Evolutionary conservation across 2,797 vertebrate species (phyloP).

Genomic region (Semaprochilodus insignis): DNA sequence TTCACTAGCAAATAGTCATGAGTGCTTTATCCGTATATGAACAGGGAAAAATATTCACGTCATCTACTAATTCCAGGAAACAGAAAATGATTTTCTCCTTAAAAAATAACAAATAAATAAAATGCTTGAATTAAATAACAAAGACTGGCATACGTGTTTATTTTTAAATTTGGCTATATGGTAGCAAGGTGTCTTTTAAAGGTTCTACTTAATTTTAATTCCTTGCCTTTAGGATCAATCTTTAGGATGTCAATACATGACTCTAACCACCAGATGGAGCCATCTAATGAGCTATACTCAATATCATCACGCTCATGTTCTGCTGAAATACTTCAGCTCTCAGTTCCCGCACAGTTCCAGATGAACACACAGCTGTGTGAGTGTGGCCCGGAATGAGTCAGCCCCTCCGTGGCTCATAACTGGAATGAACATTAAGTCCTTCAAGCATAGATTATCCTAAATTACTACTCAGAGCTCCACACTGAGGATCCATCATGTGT

Average conservation of each 20-base stretch:
- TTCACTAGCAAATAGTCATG: too few relatives aligned
- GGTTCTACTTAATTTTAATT: too few relatives aligned
- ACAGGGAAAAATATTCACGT: too few relatives aligned
- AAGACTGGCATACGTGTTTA: too few relatives aligned
- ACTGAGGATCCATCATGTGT: constrained; percentile 6
- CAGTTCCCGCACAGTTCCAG: constrained; percentile 1
- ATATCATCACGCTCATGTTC: background rate
- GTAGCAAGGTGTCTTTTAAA: too few relatives aligned
- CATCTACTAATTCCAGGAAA: too few relatives aligned
- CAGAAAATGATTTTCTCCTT: too few relatives aligned
- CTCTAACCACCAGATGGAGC: constrained; percentile 18
- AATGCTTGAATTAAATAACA: too few relatives aligned
- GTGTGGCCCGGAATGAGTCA: constrained; percentile 27
- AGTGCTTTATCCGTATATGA: too few relatives aligned
- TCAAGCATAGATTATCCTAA: constrained; percentile 20
- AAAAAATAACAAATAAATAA: too few relatives aligned
- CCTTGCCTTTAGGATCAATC: background rate
- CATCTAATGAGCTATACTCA: background rate
- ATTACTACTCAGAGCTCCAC: constrained; percentile 22
- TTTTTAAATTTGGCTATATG: too few relatives aligned
- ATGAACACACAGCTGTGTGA: constrained; percentile 7
- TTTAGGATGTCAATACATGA: background rate
- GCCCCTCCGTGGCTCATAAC: constrained; percentile 26
- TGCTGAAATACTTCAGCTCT: background rate
- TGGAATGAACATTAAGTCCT: constrained; percentile 46